Base-by-base conservation (phyloP, 2,113 vertebrate species). In the Balaenoptera acutorostrata region DNA sequence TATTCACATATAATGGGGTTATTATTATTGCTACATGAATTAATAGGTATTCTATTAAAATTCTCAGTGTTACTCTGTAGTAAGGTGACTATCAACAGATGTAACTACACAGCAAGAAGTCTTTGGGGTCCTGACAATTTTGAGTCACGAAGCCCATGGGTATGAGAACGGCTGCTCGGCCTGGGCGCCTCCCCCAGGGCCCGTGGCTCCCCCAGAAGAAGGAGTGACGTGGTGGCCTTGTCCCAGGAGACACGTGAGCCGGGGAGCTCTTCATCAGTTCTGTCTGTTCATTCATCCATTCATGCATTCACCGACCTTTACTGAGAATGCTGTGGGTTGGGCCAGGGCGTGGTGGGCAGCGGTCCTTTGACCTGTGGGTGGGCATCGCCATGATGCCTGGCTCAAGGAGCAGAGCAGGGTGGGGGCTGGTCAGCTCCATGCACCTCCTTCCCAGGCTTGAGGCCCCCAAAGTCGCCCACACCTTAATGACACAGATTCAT, bases 121-220 rank as follows among this genome's bases (percentile, higher is more conserved):
- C 20, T 10, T 6, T 2, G 27, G 55, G 55, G 17, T 44, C 41
- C 46, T 46, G 21, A 3, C 17, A 17, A 18, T 13, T 41, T 23
- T 46, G 23, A 39, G 11, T 36, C 31, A 66, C 3, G 20, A 5
- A 17, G 3, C 17, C 44, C 9, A 5, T 2, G 3, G 4, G 55
- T 6, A 2, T 25, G 44, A 80, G 64, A 49, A n/a, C n/a, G 0
- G 0, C 23, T 52, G 82, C 21, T 41, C 12, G 21, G 59, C 69
- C 5, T 5, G 6, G 20, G 0, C 1, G 0, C 4, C 3, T 49
- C 55, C 55, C 21, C 0, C 41, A 0, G 4, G 93, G 21, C 21
- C 57, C 1, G 27, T 7, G 39, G 39, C 9, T 31, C 6, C 59
- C 57, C 59, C 3, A 0, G 36, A 7, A 6, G 33, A 0, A 4